Evolutionary conservation across 1,140 invertebrate genomes (phyloP), one percentile per base, ranked within the genome.

Genomic region (Bombus waltoni): DNA sequence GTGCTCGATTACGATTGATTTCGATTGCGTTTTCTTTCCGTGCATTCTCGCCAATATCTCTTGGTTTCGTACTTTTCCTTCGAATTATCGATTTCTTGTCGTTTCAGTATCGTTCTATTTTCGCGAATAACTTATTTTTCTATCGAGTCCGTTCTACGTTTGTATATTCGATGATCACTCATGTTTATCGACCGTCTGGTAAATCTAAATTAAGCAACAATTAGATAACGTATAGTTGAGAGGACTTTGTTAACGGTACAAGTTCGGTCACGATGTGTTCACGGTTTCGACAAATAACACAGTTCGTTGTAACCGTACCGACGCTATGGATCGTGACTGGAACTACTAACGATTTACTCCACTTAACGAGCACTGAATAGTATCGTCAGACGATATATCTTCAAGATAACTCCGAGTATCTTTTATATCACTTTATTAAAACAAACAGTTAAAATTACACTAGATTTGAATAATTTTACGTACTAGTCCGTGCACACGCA

Each of bases 1-100:
- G 44, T n/a, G 47, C 57, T 68, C 78, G 79, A 88, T 88, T 88
- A 87, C 40, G 47, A 42, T 57, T 77, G 38, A 59, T 71, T 68
- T 73, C 32, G 35, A 83, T 71, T 71, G 28, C 44, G 35, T 71
- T 81, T 53, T 44, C 40, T 35, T 71, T 68, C 38, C 32, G 6
- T 22, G 15, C 18, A 35, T 10, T 10, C 18, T 35, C 13, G 65
- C 13, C 11, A n/a, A 57, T 62, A 47, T 68, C 25, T 44, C 32
- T 13, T 25, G 18, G 0, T 25, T 47, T 2, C 10, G 18, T 8
- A 22, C 47, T 22, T 53, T 53, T 22, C 2, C 47, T 53, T 53
- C 18, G 18, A 22, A 53, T 53, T 53, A 53, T 53, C 5, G 1
- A 53, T 53, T 53, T 53, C 18, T 53, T 53, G 1, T 53, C 1